Percentiles rank a stretch among this genome's conserved stretches.
These are phyloP conservation scores for Chironomus tentans DNA, from an alignment of 2,888 invertebrate genomes.

Conservation along the genomic window DNA sequence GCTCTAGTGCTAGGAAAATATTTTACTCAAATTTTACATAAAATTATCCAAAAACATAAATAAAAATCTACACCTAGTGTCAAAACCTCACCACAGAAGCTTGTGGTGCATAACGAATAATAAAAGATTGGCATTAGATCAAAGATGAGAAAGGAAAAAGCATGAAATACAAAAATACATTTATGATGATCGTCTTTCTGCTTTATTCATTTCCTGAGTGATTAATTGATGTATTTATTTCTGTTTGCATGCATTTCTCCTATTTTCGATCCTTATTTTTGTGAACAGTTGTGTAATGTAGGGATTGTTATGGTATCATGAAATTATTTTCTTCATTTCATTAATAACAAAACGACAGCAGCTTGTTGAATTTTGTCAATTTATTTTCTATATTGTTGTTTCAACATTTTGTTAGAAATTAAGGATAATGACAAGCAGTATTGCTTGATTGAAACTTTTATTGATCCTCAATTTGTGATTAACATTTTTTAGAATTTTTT, in stretches of 20 bases:
- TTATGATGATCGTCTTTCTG: neutral
- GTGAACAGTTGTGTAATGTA: neutral
- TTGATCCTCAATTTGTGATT: no score
- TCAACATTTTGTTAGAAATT: no score
- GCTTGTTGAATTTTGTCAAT: neutral
- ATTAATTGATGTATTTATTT: neutral
- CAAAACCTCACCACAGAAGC: neutral
- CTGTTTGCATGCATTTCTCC: no score
- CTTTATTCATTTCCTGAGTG: neutral
- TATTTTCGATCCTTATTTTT: neutral
- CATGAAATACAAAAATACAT: neutral
- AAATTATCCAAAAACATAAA: no score
- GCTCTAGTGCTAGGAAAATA: no score
- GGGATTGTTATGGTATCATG: neutral
- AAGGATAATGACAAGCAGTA: no score
- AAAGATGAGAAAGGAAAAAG: neutral
- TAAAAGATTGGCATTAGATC: neutral
- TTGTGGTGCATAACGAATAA: slow-evolving; percentile 1
- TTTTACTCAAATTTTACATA: no score
- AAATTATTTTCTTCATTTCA: neutral
- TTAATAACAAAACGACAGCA: no score
- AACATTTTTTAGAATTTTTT: no score
- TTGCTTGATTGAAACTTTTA: no score
- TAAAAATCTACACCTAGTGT: no score
- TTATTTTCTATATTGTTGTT: neutral